Percentiles rank a stretch among this genome's conserved stretches.
Evolutionary conservation across 2,888 invertebrate species (phyloP).

Genomic region (Eudasyphora cyanicolor): DNA sequence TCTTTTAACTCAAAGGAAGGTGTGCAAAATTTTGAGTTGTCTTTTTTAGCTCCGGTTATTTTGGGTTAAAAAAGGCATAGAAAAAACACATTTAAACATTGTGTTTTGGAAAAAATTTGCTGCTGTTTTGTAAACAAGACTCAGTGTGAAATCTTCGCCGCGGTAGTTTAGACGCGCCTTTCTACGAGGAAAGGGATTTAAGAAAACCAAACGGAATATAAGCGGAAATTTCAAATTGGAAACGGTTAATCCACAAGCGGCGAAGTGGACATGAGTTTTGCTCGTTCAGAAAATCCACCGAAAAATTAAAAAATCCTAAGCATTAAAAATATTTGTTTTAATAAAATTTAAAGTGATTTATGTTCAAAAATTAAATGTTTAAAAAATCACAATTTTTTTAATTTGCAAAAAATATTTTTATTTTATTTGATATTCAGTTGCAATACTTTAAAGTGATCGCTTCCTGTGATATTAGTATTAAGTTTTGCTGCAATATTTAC

Average conservation of each 20-base stretch:
- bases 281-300: too few relatives aligned
- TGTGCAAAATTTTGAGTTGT: constrained; percentile 58
- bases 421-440: too few relatives aligned
- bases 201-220: not conserved
- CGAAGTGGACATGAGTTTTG: not conserved
- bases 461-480: too few relatives aligned
- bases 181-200: not conserved
- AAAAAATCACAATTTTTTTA: too few relatives aligned
- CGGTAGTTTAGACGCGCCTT: constrained; percentile 72
- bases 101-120: constrained; percentile 63
- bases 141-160: constrained; percentile 77
- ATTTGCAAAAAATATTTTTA: too few relatives aligned
- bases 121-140: constrained; percentile 77
- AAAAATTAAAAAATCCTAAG: too few relatives aligned
- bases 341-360: too few relatives aligned
- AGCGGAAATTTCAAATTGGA: not conserved
- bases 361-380: too few relatives aligned
- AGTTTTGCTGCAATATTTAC: too few relatives aligned
- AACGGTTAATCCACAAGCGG: not conserved
- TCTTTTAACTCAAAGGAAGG: constrained; percentile 36
- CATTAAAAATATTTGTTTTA: too few relatives aligned
- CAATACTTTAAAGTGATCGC: too few relatives aligned
- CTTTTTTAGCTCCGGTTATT: constrained; percentile 48
- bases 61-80: constrained; percentile 52
- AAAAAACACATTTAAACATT: constrained; percentile 55